phyloP scores from a whole-genome alignment of 2,888 invertebrate species.

The Macrosiphum euphorbiae region DNA sequence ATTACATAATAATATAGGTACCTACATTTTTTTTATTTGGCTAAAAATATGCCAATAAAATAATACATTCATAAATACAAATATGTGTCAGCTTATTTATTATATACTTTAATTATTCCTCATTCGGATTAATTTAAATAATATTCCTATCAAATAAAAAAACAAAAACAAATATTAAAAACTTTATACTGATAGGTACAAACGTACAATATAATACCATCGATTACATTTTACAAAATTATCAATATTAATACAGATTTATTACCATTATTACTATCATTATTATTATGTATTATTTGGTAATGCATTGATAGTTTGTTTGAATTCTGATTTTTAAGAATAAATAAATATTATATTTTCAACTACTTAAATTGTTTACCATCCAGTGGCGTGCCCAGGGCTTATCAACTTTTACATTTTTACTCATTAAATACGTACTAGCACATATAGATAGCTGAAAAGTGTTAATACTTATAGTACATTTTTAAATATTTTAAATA shows the following conservation, averaged over 20 bases:
- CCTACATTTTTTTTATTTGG: slow-evolving; percentile 11
- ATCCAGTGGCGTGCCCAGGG: too few relatives aligned
- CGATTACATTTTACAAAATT: background rate
- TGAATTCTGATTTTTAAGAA: background rate
- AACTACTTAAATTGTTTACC: background rate
- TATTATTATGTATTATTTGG: background rate
- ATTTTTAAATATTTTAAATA: too few relatives aligned
- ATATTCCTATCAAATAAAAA: background rate
- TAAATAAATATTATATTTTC: background rate
- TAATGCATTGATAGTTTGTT: background rate
- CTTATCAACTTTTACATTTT: too few relatives aligned
- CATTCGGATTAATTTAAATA: background rate
- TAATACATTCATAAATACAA: background rate
- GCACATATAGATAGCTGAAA: too few relatives aligned
- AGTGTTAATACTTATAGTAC: too few relatives aligned
- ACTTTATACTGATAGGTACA: background rate
- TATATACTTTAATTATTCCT: background rate
- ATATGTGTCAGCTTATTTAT: background rate
- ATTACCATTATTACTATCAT: background rate
- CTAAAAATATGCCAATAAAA: slow-evolving; percentile 25
- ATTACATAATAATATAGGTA: slow-evolving; percentile 22
- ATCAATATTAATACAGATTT: background rate
- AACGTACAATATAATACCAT: background rate
- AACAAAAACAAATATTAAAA: background rate
- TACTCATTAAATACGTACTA: too few relatives aligned